Base-by-base conservation (phyloP, 1,140 invertebrate species). In the Aphaenogaster ashmeadi region DNA sequence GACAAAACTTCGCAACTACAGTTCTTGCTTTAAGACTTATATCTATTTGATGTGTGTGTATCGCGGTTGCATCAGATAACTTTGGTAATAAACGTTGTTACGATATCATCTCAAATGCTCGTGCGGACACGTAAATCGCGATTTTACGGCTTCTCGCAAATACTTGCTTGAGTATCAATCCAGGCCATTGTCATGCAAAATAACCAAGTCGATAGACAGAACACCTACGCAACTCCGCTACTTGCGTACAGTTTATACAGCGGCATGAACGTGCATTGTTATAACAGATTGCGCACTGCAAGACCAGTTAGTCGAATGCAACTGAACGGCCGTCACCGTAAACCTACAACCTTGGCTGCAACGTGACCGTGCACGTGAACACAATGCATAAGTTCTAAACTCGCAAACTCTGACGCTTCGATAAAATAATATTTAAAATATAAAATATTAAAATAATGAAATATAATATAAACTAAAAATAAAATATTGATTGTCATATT, bases 251-350 rank as follows among this genome's bases (percentile, higher is more conserved):
- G n/a, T 75, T 77, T 78, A 15, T n/a, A 36, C 41, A 5, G 36
- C 11, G 33, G 18, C 13, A 69, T 89, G 47, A 58, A 86, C 72
- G 81, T 62, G 36, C 66, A 79, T 21, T 47, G 11, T 27, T 11
- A 5, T 44, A 58, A 74, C 64, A 66, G 50, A 58, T 67, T 33
- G 72, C 21, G 47, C 58, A 38, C 18, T n/a, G 50, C 15, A 15
- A 38, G 9, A 15, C 15, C n/a, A 8, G 71, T 88, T 88, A 88
- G 88, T 78, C 50, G 72, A 88, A 86, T 66, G 41, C 50, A 54
- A 78, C 77, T 78, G 38, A 67, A 86, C 33, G 47, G 6, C 56
- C 44, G 52, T 38, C 50, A 47, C 0, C 2, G n/a, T n/a, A 71
- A 50, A 88, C 54, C 54, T 67, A 5, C 64, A 50, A 54, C 15